Conservation (phyloP, 2,113 vertebrate genomes). For the Romanogobio albipinnatus region DNA sequence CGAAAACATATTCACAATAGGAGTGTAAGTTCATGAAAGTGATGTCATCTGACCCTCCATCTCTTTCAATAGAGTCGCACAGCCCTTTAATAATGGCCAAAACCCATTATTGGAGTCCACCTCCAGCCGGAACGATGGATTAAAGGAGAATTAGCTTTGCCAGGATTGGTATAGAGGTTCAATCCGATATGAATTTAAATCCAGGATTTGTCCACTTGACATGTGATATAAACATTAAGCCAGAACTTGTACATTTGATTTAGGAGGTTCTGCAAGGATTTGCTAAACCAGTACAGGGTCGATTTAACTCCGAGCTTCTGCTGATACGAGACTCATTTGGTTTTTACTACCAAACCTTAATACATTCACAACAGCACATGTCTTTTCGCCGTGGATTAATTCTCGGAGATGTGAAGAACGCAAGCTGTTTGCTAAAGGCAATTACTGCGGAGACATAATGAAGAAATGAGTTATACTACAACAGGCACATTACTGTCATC, state of each 20-base stretch:
- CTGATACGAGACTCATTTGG: conserved; percentile 10
- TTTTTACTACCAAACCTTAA: conserved; percentile 15
- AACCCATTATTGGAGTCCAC: conserved; percentile 27
- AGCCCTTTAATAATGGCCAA: neutral
- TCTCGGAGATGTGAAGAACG: neutral
- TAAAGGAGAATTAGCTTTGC: conserved; percentile 23
- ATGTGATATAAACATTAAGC: neutral
- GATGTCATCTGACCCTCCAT: neutral
- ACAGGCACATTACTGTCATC: neutral
- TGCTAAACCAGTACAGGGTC: conserved; percentile 1
- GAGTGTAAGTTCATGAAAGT: too few species aligned
- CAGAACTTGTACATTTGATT: conserved; percentile 17
- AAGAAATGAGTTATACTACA: conserved; percentile 10
- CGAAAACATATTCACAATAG: neutral
- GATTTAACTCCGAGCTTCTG: neutral
- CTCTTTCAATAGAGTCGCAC: neutral
- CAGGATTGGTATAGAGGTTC: conserved; percentile 1
- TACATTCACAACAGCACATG: neutral
- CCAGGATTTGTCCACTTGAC: conserved; percentile 5
- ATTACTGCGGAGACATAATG: conserved; percentile 8
- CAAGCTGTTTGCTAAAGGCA: conserved; percentile 1
- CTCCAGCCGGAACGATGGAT: neutral
- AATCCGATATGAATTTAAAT: conserved; percentile 1
- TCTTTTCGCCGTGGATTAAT: conserved; percentile 5
- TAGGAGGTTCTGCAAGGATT: neutral